These are phyloP conservation scores for Drosophila demipolita DNA, from an alignment of 2,888 invertebrate species.

Conservation along the genomic window DNA sequence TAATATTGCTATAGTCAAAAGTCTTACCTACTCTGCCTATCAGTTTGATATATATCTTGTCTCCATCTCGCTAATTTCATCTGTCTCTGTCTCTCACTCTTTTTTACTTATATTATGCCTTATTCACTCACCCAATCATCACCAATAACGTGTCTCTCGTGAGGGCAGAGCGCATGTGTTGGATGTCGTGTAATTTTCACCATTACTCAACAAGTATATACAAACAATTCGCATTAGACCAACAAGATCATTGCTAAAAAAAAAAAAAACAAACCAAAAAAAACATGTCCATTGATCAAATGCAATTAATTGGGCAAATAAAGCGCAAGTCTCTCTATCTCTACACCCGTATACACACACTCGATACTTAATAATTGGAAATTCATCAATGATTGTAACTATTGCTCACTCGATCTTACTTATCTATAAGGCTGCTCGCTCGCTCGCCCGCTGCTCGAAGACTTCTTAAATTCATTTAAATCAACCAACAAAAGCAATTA, in stretches of 20 bases:
- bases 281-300: constrained; percentile 57
- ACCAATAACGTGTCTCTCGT: constrained; percentile 84
- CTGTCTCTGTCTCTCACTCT: constrained; percentile 31
- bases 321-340: constrained; percentile 59
- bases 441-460: constrained; percentile 51
- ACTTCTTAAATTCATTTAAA: constrained; percentile 57
- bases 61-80: constrained; percentile 27
- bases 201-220: constrained; percentile 67
- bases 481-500: constrained; percentile 49
- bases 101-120: constrained; percentile 41
- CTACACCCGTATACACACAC: constrained; percentile 48
- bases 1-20: constrained; percentile 63
- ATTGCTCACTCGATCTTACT: constrained; percentile 69
- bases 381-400: constrained; percentile 75
- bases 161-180: constrained; percentile 86
- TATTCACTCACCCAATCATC: constrained; percentile 66
- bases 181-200: constrained; percentile 84
- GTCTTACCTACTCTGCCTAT: constrained; percentile 39
- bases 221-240: constrained; percentile 62
- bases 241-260: constrained; percentile 65
- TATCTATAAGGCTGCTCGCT: constrained; percentile 61
- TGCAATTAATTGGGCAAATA: constrained; percentile 54
- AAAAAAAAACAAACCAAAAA: constrained; percentile 19
- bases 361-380: constrained; percentile 57
- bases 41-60: constrained; percentile 28